Evolutionary conservation across 2,888 invertebrate species (phyloP).

Genomic region (Homarus gammarus): DNA sequence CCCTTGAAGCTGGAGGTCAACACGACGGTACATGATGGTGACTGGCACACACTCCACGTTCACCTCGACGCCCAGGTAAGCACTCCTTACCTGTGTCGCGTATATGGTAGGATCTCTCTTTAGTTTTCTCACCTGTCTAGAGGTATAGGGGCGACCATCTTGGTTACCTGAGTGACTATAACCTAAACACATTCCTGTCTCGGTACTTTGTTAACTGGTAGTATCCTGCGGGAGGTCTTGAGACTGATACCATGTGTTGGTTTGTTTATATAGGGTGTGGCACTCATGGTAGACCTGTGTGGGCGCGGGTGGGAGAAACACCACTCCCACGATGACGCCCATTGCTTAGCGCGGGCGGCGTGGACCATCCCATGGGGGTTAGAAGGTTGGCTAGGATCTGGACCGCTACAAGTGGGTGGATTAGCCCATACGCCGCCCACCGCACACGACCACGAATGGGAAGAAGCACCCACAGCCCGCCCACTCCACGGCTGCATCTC

Average conservation of each 20-base stretch:
- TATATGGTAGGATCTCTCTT: too few relatives aligned
- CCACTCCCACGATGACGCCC: not conserved
- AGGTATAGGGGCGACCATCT: not conserved
- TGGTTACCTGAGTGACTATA: too few relatives aligned
- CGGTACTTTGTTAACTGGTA: not conserved
- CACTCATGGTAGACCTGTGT: conserved; percentile 60
- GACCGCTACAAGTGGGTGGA: conserved; percentile 54
- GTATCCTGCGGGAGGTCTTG: too few relatives aligned
- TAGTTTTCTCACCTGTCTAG: too few relatives aligned
- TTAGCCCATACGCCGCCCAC: conserved; percentile 38
- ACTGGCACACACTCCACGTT: conserved; percentile 57
- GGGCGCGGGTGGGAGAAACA: conserved; percentile 29
- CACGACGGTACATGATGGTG: conserved; percentile 23
- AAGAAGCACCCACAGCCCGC: conserved; percentile 10
- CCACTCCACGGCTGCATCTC: conserved; percentile 57
- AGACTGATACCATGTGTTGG: too few relatives aligned
- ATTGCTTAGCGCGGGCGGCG: conserved; percentile 31
- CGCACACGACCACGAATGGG: conserved; percentile 39
- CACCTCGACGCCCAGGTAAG: conserved; percentile 55
- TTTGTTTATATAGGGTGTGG: conserved; percentile 50
- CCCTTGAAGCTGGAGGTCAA: conserved; percentile 40
- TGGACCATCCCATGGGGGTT: conserved; percentile 19
- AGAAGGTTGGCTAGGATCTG: conserved; percentile 24
- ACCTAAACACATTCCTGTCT: not conserved
- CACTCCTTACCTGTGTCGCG: not conserved